Conservation (phyloP, 1,140 invertebrate genomes). For the Pentalonia nigronervosa region DNA sequence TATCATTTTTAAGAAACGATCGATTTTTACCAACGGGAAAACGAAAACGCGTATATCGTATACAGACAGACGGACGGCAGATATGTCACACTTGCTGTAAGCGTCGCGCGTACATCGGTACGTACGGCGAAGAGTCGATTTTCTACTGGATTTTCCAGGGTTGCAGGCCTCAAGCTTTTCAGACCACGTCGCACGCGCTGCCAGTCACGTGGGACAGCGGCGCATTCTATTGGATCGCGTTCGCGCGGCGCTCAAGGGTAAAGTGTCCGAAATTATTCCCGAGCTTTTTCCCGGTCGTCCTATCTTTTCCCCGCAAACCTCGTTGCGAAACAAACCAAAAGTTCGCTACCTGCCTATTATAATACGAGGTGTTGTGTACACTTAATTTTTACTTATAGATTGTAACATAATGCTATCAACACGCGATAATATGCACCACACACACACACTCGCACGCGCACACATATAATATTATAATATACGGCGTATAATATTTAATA, state of each 20-base stretch:
- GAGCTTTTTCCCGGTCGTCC: not conserved
- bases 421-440: not conserved
- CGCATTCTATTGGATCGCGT: conserved; percentile 45
- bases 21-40: not conserved
- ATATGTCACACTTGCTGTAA: not conserved
- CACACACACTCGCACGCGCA: too few species aligned
- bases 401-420: not conserved
- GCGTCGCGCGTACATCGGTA: conserved; percentile 14
- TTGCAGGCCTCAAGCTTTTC: conserved; percentile 14
- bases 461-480: not conserved
- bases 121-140: conserved; percentile 31
- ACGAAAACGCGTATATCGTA: not conserved
- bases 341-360: too few species aligned
- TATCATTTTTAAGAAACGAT: not conserved
- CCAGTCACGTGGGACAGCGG: conserved; percentile 45
- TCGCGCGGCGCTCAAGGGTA: not conserved
- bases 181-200: conserved; percentile 3
- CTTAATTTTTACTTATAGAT: not conserved
- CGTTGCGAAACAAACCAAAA: not conserved
- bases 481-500: not conserved
- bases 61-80: not conserved
- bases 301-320: not conserved
- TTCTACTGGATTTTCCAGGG: conserved; percentile 54
- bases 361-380: not conserved
- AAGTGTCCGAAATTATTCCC: not conserved